Conservation (phyloP, 2,888 invertebrate genomes). For the Drosophila multiciliata region DNA sequence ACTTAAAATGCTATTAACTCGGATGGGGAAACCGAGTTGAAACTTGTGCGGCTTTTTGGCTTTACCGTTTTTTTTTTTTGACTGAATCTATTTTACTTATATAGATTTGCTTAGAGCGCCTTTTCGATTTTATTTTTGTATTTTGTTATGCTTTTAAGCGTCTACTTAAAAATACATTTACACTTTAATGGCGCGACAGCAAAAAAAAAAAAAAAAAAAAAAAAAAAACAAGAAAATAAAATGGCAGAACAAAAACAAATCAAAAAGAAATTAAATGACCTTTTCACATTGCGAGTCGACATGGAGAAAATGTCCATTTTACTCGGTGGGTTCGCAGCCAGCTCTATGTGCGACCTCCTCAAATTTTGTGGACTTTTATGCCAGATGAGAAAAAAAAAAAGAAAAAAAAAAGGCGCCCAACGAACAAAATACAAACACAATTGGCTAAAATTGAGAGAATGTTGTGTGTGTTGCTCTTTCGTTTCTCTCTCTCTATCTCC, state of each 20-base stretch:
- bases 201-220: constrained; percentile 13
- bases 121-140: constrained; percentile 3
- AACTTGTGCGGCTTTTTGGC: constrained; percentile 76
- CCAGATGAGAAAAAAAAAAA: constrained; percentile 19
- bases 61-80: constrained; percentile 45
- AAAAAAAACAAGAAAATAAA: neutral
- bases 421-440: constrained; percentile 45
- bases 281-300: constrained; percentile 60
- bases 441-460: constrained; percentile 57
- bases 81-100: constrained; percentile 63
- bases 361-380: neutral
- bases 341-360: neutral
- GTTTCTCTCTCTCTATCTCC: neutral
- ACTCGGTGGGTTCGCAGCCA: neutral
- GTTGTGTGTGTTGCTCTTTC: constrained; percentile 27
- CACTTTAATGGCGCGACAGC: constrained; percentile 72
- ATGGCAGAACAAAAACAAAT: constrained; percentile 58
- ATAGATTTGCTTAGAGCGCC: constrained; percentile 30
- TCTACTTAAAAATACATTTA: constrained; percentile 81
- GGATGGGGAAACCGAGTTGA: constrained; percentile 51
- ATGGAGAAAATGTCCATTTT: neutral
- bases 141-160: constrained; percentile 38
- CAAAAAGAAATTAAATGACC: constrained; percentile 80
- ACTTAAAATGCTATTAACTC: constrained; percentile 81
- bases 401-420: constrained; percentile 19